Conservation (phyloP, 2,113 vertebrate species). For the Thinocorus orbignyianus region DNA sequence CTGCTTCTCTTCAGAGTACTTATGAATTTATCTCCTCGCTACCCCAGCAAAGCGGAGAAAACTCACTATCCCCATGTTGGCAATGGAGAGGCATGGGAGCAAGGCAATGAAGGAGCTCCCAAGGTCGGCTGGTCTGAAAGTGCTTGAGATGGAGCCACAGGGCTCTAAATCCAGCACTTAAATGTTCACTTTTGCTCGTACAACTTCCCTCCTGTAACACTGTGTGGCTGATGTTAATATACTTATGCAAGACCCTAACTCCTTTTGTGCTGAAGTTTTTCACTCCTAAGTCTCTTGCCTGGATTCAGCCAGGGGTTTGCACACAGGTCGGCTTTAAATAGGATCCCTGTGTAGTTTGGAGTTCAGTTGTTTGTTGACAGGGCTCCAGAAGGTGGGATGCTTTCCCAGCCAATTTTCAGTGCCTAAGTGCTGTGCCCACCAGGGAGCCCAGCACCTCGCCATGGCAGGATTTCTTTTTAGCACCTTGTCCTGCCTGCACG, state of each 20-base stretch:
- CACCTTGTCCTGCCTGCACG: not conserved
- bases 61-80: not conserved
- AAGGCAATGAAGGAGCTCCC: not conserved
- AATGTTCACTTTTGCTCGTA: not conserved
- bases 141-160: not conserved
- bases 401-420: not conserved
- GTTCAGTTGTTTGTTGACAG: not conserved
- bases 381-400: not conserved
- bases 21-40: not conserved
- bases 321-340: not conserved
- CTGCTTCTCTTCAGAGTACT: not conserved
- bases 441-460: not conserved
- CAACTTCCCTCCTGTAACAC: not conserved
- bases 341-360: not conserved
- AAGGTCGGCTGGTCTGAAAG: not conserved
- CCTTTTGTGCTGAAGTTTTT: not conserved
- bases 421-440: not conserved
- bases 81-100: not conserved
- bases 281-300: not conserved
- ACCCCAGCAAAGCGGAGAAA: not conserved
- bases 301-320: not conserved
- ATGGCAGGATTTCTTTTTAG: not conserved
- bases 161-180: not conserved
- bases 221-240: accelerated
- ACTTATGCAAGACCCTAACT: not conserved